These are phyloP conservation scores for Malacoctenus gilli DNA, from an alignment of 2,797 vertebrate species.

Conservation along the genomic window DNA sequence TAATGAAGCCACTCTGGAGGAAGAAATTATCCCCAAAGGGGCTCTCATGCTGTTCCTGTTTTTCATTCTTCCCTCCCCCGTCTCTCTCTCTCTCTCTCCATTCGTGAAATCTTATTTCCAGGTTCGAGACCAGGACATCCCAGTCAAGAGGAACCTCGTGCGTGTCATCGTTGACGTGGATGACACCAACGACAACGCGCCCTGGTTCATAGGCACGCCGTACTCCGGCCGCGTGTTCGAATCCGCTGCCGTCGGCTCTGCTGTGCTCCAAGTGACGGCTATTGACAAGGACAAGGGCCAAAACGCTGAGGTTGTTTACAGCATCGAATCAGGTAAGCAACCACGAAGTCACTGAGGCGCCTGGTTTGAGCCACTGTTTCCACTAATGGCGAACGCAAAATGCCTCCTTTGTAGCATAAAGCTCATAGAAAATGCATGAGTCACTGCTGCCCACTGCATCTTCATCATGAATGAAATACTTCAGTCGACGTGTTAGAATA, in stretches of 20 bases:
- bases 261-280: conserved; percentile 91
- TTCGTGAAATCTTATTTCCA: conserved; percentile 55
- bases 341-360: conserved; percentile 1
- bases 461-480: conserved; percentile 79
- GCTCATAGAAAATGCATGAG: conserved; percentile 68
- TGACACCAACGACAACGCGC: conserved; percentile 94
- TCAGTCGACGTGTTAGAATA: conserved; percentile 60
- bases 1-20: conserved; percentile 2
- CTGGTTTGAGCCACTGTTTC: conserved; percentile 11
- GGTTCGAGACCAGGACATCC: conserved; percentile 98
- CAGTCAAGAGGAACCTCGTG: conserved; percentile 95
- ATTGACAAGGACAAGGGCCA: conserved; percentile 95
- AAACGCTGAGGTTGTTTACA: conserved; percentile 93
- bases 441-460: conserved; percentile 69
- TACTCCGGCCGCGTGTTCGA: conserved; percentile 91
- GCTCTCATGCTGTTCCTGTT: too few relatives aligned
- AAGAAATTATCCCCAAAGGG: conserved; percentile 4
- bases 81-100: not conserved
- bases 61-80: too few relatives aligned
- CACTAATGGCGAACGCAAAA: conserved; percentile 17
- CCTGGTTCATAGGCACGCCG: conserved; percentile 92
- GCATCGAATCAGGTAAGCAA: conserved; percentile 92
- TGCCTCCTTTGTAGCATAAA: conserved; percentile 44
- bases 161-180: conserved; percentile 90
- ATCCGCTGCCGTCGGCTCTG: conserved; percentile 90